Evolutionary conservation across 2,888 invertebrate genomes (phyloP), one percentile per base, ranked within the genome.

Genomic region (Pandemis heparana): DNA sequence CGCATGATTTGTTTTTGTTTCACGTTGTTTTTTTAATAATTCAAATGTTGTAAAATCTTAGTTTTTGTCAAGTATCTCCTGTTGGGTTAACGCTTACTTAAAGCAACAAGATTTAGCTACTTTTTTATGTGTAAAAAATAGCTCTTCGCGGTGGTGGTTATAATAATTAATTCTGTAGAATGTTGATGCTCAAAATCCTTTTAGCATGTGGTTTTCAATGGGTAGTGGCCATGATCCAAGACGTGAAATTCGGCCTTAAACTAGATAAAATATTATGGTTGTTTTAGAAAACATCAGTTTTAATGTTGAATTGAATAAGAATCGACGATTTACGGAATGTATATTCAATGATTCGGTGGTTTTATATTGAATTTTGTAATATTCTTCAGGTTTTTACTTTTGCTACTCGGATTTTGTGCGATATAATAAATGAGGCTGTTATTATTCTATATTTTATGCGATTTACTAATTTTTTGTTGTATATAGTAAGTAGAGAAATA

Each of bases 181-280:
- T 41, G 64, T 16, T 23, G n/a, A 56, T 39, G 72, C 75, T 64
- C 75, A 75, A 75, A 71, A 75, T 71, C 75, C 75, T 18, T 64
- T 51, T 64, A 48, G 75, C 71, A 60, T 43, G 62, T 10, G 43
- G n/a, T 63, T 46, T 43, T 56, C 48, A n/a, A 48, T 71, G n/a
- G 51, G 51, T n/a, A 51, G 16, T 51, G 51, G 18, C 39, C 3
- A 18, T 3, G 43, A 10, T 43, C 43, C 1, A 43, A 43, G 2
- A 43, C 43, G 12, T 12, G 3, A 12, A 43, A 43, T 5, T 43
- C 12, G 10, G 43, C 12, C 43, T 0, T 12, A 43, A 43, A 43
- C 12, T 12, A 5, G 43, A 41, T 43, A 43, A 5, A 43, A 12
- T 10, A 43, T 32, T 32, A 32, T 32, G 23, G 23, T 32, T 32